A percentile compares a stretch with the other conserved stretches of the same genome.
phyloP scores from a whole-genome alignment of 2,113 vertebrate genomes.

The Saimiri boliviensis region DNA sequence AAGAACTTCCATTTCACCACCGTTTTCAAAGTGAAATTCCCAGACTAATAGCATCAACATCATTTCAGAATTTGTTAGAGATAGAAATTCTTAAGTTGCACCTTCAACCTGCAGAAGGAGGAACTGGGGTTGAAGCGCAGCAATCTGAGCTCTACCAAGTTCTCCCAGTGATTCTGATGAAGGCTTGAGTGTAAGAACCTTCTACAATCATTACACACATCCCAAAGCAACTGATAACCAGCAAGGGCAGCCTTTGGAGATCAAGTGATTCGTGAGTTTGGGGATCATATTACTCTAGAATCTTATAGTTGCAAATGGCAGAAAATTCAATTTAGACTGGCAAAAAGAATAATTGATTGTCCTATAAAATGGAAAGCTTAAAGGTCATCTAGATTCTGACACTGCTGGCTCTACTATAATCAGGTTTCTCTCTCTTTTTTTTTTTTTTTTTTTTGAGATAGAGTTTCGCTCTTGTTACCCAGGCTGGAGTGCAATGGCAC shows the following conservation, averaged over 20 bases:
- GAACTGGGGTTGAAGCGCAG: neutral
- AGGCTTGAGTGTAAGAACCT: neutral
- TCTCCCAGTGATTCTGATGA: neutral
- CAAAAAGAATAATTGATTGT: neutral
- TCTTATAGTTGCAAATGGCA: neutral
- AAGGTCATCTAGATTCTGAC: neutral
- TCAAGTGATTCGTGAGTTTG: neutral
- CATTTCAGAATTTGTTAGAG: neutral
- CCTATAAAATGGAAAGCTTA: neutral
- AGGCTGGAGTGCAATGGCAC: no score
- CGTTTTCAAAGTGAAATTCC: neutral
- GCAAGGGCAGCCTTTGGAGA: neutral
- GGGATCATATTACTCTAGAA: neutral
- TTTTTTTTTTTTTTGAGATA: no score
- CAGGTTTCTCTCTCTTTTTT: neutral
- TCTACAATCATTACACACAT: neutral
- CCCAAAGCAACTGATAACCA: neutral
- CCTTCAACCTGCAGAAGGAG: neutral
- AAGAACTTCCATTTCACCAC: neutral
- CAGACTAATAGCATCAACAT: neutral
- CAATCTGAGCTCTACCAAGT: neutral
- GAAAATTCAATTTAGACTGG: neutral
- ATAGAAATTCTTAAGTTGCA: neutral
- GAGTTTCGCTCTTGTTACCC: no score
- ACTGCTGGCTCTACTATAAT: neutral